Evolutionary conservation across 1,140 invertebrate species (phyloP), one percentile per base, ranked within the genome.

Genomic region (Carposina sasakii): DNA sequence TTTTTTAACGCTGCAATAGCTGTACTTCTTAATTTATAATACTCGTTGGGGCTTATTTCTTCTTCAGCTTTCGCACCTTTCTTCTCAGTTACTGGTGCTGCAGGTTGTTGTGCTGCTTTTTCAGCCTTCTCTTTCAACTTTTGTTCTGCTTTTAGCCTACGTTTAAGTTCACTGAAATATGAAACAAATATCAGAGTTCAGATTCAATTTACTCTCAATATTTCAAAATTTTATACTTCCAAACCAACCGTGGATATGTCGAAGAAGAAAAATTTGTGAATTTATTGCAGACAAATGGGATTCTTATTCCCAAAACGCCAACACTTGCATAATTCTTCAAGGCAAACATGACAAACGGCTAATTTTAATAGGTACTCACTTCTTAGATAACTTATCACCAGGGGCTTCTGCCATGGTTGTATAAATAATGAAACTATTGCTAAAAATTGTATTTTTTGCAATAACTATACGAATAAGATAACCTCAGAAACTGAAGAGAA

Each of bases 1-100:
- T 85, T 84, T 85, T 98, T 98, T 3, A 97, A 82, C 28, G 94
- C 89, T 31, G 89, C 87, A 15, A 99, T 86, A 20, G 91, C 90
- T 48, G 89, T 86, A 0, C 89, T 90, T 53, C 98, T 88, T 17
- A 98, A 71, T 73, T 96, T 94, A 63, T 94, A 96, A 79, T 96
- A 99, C 87, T 99, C 96, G 91, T 96, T 96, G 23, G 96, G 94
- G 77, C 91, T 96, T 55, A 98, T 94, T 60, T 97, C 93, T 65
- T 94, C 96, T 63, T 96, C 94, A n/a, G 85, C 63, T 52, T 86
- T 86, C 15, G 71, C 28, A 39, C 74, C 72, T 42, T 70, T 71
- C 40, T 86, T 81, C 43, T 85, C 78, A 28, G 71, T 68, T 3
- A 64, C 68, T 44, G 64, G 57, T 43, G 70, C 70, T 26, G 69